phyloP scores from a whole-genome alignment of 1,140 invertebrate species.

The Polypedilum vanderplanki region DNA sequence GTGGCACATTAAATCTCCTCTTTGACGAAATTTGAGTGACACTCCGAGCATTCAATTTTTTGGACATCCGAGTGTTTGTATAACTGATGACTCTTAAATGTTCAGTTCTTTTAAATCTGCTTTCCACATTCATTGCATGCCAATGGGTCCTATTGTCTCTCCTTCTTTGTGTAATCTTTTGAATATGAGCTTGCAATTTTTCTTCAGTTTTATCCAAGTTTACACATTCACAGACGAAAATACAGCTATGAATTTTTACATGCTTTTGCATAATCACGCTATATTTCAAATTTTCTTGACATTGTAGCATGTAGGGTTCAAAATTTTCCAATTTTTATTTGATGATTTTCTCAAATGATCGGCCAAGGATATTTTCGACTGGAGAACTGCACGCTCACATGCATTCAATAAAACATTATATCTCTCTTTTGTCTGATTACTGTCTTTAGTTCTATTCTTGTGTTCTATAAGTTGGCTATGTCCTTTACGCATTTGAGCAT shows the following conservation, averaged over 20 bases:
- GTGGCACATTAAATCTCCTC: slow-evolving; percentile 1
- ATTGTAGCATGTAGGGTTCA: not conserved
- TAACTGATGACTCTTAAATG: not conserved
- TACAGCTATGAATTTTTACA: slow-evolving; percentile 2
- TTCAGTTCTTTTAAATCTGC: slow-evolving; percentile 5
- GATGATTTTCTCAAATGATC: not conserved
- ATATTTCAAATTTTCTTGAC: not conserved
- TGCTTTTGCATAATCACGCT: not conserved
- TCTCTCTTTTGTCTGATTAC: not conserved
- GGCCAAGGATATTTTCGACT: not conserved
- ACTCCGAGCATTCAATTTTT: not conserved
- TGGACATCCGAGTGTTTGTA: not conserved
- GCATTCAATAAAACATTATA: not conserved
- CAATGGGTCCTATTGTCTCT: not conserved
- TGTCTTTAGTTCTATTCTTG: not conserved
- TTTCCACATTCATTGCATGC: not conserved
- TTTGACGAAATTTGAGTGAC: not conserved
- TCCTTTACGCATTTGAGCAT: not conserved
- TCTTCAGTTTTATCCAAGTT: not conserved
- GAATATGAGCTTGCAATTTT: not conserved
- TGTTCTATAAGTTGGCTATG: not conserved
- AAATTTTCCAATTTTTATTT: not conserved
- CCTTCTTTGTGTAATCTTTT: not conserved
- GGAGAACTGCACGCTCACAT: not conserved
- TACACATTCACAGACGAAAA: not conserved